Evolutionary conservation across 2,797 vertebrate species (phyloP).

Genomic region (Phrynocephalus forsythii): DNA sequence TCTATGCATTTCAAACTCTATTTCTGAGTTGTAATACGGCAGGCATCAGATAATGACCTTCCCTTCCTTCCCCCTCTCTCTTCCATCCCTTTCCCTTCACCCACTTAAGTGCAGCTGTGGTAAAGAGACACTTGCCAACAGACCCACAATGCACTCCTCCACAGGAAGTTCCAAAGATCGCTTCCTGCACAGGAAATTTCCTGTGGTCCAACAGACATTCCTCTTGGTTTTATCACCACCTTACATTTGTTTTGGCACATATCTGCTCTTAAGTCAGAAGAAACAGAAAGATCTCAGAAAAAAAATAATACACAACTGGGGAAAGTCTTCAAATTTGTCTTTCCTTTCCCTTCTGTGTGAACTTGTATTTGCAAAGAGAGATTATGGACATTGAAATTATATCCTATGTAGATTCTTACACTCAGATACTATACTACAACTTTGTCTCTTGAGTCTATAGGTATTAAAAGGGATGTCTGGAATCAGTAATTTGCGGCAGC

Average conservation of each 20-base stretch:
- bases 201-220: conserved; percentile 86
- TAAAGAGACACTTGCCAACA: conserved; percentile 80
- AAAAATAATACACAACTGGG: conserved; percentile 59
- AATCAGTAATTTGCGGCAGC: not conserved
- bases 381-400: not conserved
- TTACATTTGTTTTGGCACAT: conserved; percentile 82
- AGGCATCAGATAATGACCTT: conserved; percentile 40
- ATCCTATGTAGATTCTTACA: not conserved
- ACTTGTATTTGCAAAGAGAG: not conserved
- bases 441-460: too few species aligned
- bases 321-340: not conserved
- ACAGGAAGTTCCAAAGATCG: conserved; percentile 91
- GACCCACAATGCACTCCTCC: conserved; percentile 83
- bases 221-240: conserved; percentile 80
- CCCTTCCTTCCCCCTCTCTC: conserved; percentile 24
- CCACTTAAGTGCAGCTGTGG: conserved; percentile 79
- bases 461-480: not conserved
- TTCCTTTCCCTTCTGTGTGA: not conserved
- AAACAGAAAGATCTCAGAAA: conserved; percentile 67
- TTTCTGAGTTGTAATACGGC: conserved; percentile 21
- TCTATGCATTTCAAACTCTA: conserved; percentile 32
- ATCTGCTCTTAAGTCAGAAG: conserved; percentile 75
- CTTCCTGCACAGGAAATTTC: conserved; percentile 94
- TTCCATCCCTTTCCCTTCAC: conserved; percentile 37
- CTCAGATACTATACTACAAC: not conserved